Conservation (phyloP, 2,797 vertebrate genomes). For the Melanotaenia trifasciata region DNA sequence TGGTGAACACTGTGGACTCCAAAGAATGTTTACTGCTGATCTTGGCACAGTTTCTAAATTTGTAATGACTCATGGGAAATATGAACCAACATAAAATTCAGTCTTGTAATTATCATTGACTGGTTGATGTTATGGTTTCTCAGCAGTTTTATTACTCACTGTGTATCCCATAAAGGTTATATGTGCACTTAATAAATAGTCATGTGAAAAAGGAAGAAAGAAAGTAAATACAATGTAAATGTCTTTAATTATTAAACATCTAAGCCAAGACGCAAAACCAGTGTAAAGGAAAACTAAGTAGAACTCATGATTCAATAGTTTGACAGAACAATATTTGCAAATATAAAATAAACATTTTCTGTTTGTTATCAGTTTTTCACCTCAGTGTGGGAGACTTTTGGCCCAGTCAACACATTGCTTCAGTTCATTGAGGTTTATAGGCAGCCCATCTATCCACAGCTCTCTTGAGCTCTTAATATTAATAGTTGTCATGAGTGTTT, state of each 20-base stretch:
- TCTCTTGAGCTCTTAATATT: too few relatives aligned
- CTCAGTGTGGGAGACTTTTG: too few relatives aligned
- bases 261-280: background rate
- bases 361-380: background rate
- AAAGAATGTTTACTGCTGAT: constrained; percentile 18
- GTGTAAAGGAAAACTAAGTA: background rate
- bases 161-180: background rate
- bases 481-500: too few relatives aligned
- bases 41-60: constrained; percentile 53
- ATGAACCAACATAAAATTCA: constrained; percentile 23
- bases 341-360: background rate
- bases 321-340: background rate
- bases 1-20: background rate
- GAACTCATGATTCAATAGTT: background rate
- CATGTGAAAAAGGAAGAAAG: background rate
- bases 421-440: too few relatives aligned
- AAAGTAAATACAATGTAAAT: too few relatives aligned
- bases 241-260: background rate
- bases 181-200: background rate
- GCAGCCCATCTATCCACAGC: too few relatives aligned
- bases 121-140: constrained; percentile 17
- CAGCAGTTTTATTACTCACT: background rate
- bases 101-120: constrained; percentile 30
- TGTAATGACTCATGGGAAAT: constrained; percentile 34
- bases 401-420: too few relatives aligned